phyloP scores from a whole-genome alignment of 2,888 invertebrate genomes.

The Athalia circularis region DNA sequence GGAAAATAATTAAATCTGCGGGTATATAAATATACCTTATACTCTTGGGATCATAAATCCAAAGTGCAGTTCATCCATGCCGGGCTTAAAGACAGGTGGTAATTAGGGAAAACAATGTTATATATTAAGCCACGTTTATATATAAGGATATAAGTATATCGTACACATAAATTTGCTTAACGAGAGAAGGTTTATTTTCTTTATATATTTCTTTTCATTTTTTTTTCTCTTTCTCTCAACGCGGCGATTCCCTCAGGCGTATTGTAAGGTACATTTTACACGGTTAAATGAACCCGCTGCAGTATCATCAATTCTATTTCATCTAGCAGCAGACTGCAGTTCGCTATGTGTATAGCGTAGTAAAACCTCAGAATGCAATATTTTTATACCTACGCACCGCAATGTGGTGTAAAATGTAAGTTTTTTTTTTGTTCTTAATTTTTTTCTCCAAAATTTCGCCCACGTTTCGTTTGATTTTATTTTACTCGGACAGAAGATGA shows the following conservation, averaged over 20 bases:
- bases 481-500: too few species aligned
- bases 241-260: background rate
- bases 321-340: too few species aligned
- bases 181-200: background rate
- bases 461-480: too few species aligned
- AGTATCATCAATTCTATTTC: background rate
- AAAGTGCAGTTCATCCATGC: background rate
- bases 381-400: background rate
- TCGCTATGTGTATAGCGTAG: too few species aligned
- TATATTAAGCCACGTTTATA: too few species aligned
- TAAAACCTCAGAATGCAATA: too few species aligned
- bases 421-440: too few species aligned
- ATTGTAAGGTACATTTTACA: background rate
- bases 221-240: background rate
- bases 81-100: conserved; percentile 3
- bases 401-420: background rate
- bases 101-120: conserved; percentile 27
- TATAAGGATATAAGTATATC: too few species aligned
- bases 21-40: too few species aligned
- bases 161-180: background rate
- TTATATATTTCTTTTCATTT: too few species aligned
- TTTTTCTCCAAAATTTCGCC: too few species aligned
- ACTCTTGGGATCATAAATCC: conserved; percentile 12
- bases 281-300: conserved; percentile 9
- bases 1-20: too few species aligned